These are phyloP conservation scores for Sebastes ruberrimus DNA, from an alignment of 2,797 vertebrate species.

Conservation along the genomic window DNA sequence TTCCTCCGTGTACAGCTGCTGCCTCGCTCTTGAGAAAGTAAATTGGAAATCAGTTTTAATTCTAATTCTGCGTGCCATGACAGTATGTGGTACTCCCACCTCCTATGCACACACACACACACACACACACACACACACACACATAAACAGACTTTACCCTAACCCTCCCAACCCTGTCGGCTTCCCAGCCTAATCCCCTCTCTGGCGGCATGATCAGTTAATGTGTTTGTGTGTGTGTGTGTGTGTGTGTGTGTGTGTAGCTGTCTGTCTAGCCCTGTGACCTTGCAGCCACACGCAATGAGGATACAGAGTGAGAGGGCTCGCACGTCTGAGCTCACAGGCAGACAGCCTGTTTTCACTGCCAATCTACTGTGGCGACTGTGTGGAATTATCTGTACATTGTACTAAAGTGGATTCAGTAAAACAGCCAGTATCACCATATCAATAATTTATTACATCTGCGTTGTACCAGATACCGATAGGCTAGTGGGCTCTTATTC, in stretches of 20 bases:
- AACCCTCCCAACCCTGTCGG: constrained; percentile 69
- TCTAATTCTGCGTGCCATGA: constrained; percentile 60
- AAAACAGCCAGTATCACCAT: neutral
- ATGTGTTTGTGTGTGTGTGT: constrained; percentile 56
- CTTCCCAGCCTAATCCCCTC: constrained; percentile 77
- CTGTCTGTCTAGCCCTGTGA: constrained; percentile 75
- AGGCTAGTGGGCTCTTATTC: neutral
- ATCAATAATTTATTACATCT: neutral
- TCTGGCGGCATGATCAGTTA: constrained; percentile 74
- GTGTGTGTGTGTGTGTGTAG: constrained; percentile 19
- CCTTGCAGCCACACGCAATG: constrained; percentile 79
- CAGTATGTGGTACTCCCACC: constrained; percentile 36
- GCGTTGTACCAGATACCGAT: neutral
- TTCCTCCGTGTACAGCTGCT: constrained; percentile 36
- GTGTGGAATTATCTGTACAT: constrained; percentile 28
- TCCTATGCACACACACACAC: constrained; percentile 28
- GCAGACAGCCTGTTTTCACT: constrained; percentile 62
- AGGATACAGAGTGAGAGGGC: constrained; percentile 67
- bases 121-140: constrained; percentile 26
- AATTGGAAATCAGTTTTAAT: constrained; percentile 64
- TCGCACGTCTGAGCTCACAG: constrained; percentile 69
- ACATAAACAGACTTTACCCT: constrained; percentile 57
- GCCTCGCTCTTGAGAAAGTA: constrained; percentile 51
- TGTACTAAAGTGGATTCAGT: constrained; percentile 4
- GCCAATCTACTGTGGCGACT: constrained; percentile 26